These are phyloP conservation scores for Spodoptera picta DNA, from an alignment of 2,888 invertebrate species.

Conservation along the genomic window DNA sequence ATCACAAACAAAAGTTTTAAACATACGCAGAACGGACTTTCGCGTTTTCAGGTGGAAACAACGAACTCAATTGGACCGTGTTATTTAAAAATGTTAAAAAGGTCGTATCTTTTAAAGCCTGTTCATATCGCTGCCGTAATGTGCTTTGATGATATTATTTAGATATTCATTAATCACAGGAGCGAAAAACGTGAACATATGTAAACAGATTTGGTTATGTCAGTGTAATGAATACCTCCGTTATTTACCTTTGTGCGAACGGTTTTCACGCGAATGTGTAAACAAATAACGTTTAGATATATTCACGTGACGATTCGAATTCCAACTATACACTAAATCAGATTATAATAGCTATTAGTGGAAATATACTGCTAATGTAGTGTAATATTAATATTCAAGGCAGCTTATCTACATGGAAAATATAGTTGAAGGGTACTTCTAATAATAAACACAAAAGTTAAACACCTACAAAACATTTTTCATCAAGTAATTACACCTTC, in stretches of 20 bases:
- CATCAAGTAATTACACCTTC: conserved; percentile 23
- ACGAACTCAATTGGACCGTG: conserved; percentile 20
- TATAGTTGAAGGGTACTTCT: not conserved
- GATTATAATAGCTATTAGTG: no score
- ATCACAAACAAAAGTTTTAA: conserved; percentile 22
- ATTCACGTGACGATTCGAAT: not conserved
- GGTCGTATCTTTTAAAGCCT: conserved; percentile 21
- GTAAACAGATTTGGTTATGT: conserved; percentile 41
- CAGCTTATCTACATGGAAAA: not conserved
- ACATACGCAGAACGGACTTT: conserved; percentile 13
- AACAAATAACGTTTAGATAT: conserved; percentile 10
- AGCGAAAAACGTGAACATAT: conserved; percentile 41
- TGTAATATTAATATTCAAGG: no score
- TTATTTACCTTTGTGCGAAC: conserved; percentile 26
- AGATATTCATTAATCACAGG: conserved; percentile 54
- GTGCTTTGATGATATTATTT: conserved; percentile 58
- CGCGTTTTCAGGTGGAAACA: conserved; percentile 32
- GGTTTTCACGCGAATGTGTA: conserved; percentile 19
- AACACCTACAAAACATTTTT: conserved; percentile 12
- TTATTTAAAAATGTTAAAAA: conserved; percentile 42
- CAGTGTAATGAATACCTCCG: conserved; percentile 23
- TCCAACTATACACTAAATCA: not conserved
- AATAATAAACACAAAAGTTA: conserved; percentile 2
- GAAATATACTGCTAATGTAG: no score
- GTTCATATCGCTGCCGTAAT: conserved; percentile 39